Evolutionary conservation across 2,113 vertebrate species (phyloP).

Genomic region (Pseudopipra pipra): DNA sequence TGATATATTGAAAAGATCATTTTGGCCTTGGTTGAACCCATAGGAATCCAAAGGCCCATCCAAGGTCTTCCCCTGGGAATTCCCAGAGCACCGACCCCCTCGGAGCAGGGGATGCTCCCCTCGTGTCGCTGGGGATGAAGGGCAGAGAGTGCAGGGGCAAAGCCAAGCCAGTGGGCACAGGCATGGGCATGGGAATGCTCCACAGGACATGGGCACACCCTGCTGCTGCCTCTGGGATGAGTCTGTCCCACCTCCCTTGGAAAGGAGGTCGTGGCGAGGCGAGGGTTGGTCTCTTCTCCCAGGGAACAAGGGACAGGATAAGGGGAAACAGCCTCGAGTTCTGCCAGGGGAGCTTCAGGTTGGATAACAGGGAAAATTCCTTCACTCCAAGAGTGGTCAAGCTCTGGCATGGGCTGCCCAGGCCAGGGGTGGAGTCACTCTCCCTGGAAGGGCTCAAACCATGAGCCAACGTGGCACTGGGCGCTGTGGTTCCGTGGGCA

Average conservation of each 20-base stretch:
- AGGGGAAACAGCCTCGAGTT: background rate
- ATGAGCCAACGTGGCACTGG: background rate
- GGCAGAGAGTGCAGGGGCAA: background rate
- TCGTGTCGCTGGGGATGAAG: background rate
- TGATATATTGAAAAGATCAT: rapidly evolving
- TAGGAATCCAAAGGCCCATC: background rate
- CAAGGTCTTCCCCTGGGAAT: background rate
- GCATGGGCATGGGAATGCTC: rapidly evolving
- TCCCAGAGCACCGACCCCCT: too few species aligned
- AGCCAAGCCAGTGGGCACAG: background rate
- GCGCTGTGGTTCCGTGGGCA: background rate
- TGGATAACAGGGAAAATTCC: background rate
- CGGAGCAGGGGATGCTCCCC: background rate
- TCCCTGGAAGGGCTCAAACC: background rate
- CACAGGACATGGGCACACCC: rapidly evolving
- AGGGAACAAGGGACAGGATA: background rate
- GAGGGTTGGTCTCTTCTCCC: background rate
- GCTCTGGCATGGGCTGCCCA: background rate
- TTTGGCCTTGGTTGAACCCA: background rate
- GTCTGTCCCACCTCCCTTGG: background rate
- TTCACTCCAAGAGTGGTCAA: background rate
- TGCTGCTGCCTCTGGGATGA: background rate
- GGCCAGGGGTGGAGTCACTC: background rate
- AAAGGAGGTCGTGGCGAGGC: background rate
- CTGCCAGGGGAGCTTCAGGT: background rate